Percentiles rank a stretch among this genome's conserved stretches.
Evolutionary conservation across 2,888 invertebrate genomes (phyloP).

Genomic region (Drosophila kanekoi): DNA sequence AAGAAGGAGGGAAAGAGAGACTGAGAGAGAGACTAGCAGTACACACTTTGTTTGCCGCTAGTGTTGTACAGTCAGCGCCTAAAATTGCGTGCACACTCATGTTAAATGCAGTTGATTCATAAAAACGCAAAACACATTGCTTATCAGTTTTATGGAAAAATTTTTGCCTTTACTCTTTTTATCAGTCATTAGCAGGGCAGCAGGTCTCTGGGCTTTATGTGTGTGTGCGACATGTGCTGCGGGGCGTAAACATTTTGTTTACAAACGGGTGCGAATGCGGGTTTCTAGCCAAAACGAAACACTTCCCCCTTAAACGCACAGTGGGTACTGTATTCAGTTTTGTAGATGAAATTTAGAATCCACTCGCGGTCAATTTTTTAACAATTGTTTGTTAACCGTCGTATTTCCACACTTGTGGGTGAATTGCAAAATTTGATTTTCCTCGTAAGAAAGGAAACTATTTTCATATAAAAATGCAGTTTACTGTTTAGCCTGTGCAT

Average conservation of each 20-base stretch:
- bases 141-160: conserved; percentile 60
- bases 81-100: conserved; percentile 30
- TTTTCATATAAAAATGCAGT: too few species aligned
- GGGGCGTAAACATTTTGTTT: conserved; percentile 40
- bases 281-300: neutral
- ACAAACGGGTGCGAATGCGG: conserved; percentile 12
- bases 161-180: conserved; percentile 41
- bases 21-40: conserved; percentile 1
- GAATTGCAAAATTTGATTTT: too few species aligned
- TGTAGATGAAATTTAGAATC: neutral
- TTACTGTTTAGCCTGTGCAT: too few species aligned
- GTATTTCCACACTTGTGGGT: neutral
- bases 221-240: conserved; percentile 27
- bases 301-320: neutral
- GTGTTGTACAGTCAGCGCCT: conserved; percentile 49
- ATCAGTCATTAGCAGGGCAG: conserved; percentile 42
- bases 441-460: too few species aligned
- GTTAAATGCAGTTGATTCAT: conserved; percentile 57
- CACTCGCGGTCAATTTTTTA: too few species aligned
- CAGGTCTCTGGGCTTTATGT: conserved; percentile 16
- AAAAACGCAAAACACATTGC: conserved; percentile 30
- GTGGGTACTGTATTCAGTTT: neutral
- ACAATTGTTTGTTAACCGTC: too few species aligned
- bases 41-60: conserved; percentile 17
- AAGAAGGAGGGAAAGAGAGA: conserved; percentile 4